Evolutionary conservation across 2,888 invertebrate genomes (phyloP), one percentile per base, ranked within the genome.

Genomic region (Dioctria linearis): DNA sequence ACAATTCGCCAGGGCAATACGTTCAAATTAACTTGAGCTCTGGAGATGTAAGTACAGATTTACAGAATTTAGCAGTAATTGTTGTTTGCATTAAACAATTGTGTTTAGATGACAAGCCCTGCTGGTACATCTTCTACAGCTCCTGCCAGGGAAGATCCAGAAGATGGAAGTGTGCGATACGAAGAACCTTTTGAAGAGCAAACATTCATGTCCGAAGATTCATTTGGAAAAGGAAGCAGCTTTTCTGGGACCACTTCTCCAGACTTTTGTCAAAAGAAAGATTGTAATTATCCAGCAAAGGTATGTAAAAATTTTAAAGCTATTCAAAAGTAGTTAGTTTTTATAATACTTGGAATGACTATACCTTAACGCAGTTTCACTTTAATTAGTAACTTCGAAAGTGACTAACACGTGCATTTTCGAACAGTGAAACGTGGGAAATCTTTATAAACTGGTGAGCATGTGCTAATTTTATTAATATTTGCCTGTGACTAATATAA

Each of bases 1-100:
- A 81, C 46, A 80, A 80, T 76, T 25, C 61, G 8, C 46, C 82
- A 37, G 67, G 78, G 13, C 39, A 73, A 13, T 80, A 65, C 3
- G 40, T 40, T 5, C 25, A 42, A 54, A 42, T 42, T 25, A 46
- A 37, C n/a, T 4, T 51, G 39, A 76, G 76, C 13, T 46, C 42
- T 13, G 76, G 63, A 49, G 40, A 63, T 11, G 76, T 76, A 49
- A 63, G 76, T 49, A 43, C 40, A 43, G 8, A 39, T 39, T 13
- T 4, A 11, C 43, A 25, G 5, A 43, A 8, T 5, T 42, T 25
- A 2, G 25, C 25, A 57, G 57, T 57, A 37, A n/a, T 6, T 75
- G 40, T 13, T 75, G 40, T 59, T 40, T 65, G 9, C 6, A 59
- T 59, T 59, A n/a, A 59, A 59, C 13, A 4, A 3, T 6, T 49